Base-by-base conservation (phyloP, 2,888 invertebrate species). In the Camptogramma bilineatum region DNA sequence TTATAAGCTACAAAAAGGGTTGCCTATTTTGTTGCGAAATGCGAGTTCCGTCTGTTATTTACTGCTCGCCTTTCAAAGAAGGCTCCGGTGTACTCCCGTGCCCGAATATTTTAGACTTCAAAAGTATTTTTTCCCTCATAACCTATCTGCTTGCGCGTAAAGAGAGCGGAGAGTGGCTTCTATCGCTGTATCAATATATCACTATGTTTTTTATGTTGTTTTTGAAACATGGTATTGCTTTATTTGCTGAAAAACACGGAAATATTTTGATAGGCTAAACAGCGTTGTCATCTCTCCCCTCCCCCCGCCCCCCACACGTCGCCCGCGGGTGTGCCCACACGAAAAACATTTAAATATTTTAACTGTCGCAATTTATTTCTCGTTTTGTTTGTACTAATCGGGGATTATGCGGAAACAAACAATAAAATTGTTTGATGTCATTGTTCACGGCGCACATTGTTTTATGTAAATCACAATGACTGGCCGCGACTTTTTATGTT, bases 301-400 rank as follows among this genome's bases (percentile, higher is more conserved):
- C n/a, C 16, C 28, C 28, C n/a, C 18, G 16, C 9, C 34, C 52
- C 52, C 10, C 52, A 31, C 28, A 7, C 47, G 7, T 47, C 48
- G 47, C 47, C 18, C 21, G 2, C 16, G 31, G 47, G 19, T 51
- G n/a, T 18, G 39, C 42, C 17, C 56, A 21, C 47, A 56, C 16
- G 56, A 56, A 31, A 39, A n/a, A 31, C 21, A 42, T 53, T 53
- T 47, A 46, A 47, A 47, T 55, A 47, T 55, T 55, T 55, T 48
- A 47, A 18, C 47, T 5, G n/a, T 19, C 34, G 34, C 34, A 48
- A 57, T 57, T 57, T 57, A 42, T 57, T 57, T 24, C 21, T 13
- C 48, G 42, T 50, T 48, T 57, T 57, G 57, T 57, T 57, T 57
- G 50, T 57, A 39, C 50, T 57, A 57, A 57, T 57, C 57, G 48